Base-by-base conservation (phyloP, 2,113 vertebrate genomes). In the Bufo bufo region DNA sequence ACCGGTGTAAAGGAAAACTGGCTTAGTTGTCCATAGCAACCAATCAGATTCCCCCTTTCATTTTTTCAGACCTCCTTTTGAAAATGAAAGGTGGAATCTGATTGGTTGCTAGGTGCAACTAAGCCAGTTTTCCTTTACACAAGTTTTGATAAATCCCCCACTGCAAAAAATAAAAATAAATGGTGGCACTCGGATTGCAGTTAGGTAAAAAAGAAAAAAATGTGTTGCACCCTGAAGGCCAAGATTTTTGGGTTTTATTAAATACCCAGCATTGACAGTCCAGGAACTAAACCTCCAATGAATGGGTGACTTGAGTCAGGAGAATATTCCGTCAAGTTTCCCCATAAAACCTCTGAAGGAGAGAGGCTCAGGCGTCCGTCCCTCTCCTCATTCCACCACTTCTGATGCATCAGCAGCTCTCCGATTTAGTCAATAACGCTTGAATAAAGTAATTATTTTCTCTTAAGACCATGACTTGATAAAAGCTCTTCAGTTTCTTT, bases 381-480 rank as follows among this genome's bases (percentile, higher is more conserved):
- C n/a, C 87, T 78, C 81, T 84, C 33, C 72, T 78, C 87, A 88
- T 81, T 88, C 59, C 81, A 69, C 72, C 59, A 78, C 72, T 77
- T 89, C 82, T 89, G 87, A 89, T 89, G 81, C 87, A 84, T 89
- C 87, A 89, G 87, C 87, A 89, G 87, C 87, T 78, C 87, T 84
- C 72, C 87, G 69, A 89, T 89, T 89, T 89, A 89, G 87, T 89
- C 87, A 89, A 89, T 84, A 89, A 74, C 50, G 82, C 87, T 89
- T 89, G 87, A 89, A 89, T 89, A 82, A 78, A 89, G 87, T 89
- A 84, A 89, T 89, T 89, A 89, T 89, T 89, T 89, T 89, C 87
- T 89, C 87, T 89, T 84, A 89, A 89, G 87, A 89, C 87, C 72
- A 84, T 75, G 87, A 84, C 87, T 88, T 89, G 87, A 89, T 89